phyloP scores from a whole-genome alignment of 2,797 vertebrate species.

The Ptychobarbus kaznakovi region DNA sequence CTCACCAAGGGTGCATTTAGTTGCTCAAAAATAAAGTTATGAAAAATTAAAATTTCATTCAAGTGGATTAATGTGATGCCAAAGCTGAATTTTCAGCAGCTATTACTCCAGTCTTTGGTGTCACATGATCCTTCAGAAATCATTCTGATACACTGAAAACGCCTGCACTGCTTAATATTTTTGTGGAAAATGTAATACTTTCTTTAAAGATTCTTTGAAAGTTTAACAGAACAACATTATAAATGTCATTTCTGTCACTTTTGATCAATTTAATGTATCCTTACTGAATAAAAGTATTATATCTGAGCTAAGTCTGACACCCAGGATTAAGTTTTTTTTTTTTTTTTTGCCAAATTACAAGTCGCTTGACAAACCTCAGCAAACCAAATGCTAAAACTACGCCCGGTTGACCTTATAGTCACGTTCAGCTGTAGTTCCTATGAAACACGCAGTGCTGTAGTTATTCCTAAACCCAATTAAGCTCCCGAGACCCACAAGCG shows the following conservation, averaged over 20 bases:
- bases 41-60: not conserved
- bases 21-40: not conserved
- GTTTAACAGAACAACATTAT: not conserved
- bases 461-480: constrained; percentile 61
- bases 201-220: not conserved
- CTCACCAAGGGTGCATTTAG: not conserved
- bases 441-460: constrained; percentile 47
- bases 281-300: not conserved
- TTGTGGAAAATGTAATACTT: not conserved
- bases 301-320: not conserved
- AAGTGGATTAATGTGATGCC: not conserved
- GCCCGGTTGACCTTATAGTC: not conserved
- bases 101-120: not conserved
- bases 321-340: not conserved
- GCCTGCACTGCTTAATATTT: not conserved
- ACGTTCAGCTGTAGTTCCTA: constrained; percentile 48
- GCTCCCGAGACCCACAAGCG: constrained; percentile 55
- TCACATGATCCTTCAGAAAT: constrained; percentile 8
- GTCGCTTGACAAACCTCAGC: not conserved
- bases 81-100: not conserved
- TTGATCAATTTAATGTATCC: not conserved
- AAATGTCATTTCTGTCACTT: not conserved
- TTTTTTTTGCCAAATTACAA: not conserved
- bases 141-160: not conserved
- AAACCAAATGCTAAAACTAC: not conserved